phyloP scores from a whole-genome alignment of 2,888 invertebrate species.

The Andrena chrysosceles region DNA sequence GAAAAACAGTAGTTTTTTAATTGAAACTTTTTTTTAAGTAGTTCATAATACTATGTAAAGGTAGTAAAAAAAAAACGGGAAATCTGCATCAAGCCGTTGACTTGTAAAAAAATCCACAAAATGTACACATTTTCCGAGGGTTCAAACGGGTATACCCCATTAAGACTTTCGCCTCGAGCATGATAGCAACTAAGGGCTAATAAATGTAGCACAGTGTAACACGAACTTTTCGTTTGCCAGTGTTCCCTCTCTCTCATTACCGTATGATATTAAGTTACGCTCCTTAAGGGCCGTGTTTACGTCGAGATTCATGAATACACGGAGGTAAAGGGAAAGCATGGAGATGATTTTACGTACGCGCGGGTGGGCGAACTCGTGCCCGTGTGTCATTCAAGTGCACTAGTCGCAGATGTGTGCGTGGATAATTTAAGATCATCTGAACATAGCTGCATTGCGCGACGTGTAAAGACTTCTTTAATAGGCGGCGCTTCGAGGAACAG shows the following conservation, averaged over 20 bases:
- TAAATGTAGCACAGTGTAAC: conserved; percentile 4
- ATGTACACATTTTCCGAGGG: no score
- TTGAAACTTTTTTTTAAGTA: no score
- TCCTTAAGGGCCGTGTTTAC: conserved; percentile 38
- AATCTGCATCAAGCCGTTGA: no score
- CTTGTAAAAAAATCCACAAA: no score
- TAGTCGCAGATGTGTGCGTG: conserved; percentile 29
- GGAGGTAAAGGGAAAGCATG: conserved; percentile 27
- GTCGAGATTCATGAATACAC: conserved; percentile 37
- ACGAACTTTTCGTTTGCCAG: background rate
- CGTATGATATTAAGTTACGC: conserved; percentile 38
- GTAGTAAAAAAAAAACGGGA: no score
- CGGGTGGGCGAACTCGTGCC: conserved; percentile 10
- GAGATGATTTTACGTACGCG: conserved; percentile 31
- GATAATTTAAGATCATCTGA: conserved; percentile 40
- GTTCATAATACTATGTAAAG: no score
- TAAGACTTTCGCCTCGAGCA: no score
- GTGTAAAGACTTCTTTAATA: conserved; percentile 3
- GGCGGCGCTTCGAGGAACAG: no score
- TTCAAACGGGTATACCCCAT: no score
- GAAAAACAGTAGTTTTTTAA: no score
- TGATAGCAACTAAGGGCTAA: no score
- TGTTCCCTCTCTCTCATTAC: conserved; percentile 28
- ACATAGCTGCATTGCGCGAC: conserved; percentile 2
- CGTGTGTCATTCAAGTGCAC: conserved; percentile 19